Conservation (phyloP, 2,113 vertebrate genomes). For the Phycodurus eques region DNA sequence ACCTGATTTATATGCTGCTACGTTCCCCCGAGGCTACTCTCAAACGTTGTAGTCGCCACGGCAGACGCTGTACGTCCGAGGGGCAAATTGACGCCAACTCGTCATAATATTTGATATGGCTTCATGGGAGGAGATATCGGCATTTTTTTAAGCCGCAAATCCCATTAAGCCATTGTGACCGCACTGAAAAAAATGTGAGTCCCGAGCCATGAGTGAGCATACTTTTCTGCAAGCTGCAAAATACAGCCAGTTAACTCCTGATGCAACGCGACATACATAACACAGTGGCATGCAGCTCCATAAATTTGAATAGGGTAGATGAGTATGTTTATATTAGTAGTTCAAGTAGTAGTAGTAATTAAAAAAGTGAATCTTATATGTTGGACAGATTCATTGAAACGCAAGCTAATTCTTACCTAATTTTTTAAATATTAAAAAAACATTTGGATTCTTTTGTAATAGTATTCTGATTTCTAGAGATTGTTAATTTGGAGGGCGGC, state of each 20-base stretch:
- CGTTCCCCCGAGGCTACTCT: constrained; percentile 44
- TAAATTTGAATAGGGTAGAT: too few species aligned
- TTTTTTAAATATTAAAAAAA: too few species aligned
- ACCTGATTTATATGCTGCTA: not conserved
- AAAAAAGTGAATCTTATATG: too few species aligned
- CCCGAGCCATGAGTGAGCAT: not conserved
- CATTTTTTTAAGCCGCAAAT: constrained; percentile 16
- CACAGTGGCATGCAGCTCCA: too few species aligned
- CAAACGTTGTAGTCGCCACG: constrained; percentile 44
- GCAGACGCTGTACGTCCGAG: constrained; percentile 30
- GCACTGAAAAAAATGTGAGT: constrained; percentile 15
- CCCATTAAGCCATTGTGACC: constrained; percentile 18
- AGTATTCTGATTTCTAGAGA: too few species aligned
- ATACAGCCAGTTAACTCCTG: not conserved
- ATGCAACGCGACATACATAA: too few species aligned
- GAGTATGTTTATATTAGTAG: too few species aligned
- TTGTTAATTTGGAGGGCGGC: too few species aligned
- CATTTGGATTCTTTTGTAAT: too few species aligned
- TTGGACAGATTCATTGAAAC: too few species aligned
- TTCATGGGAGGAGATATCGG: constrained; percentile 24
- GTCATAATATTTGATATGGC: constrained; percentile 30
- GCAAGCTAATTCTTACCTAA: too few species aligned
- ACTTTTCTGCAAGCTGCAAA: not conserved
- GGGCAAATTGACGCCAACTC: constrained; percentile 42
- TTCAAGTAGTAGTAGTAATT: too few species aligned